Percentiles rank a stretch among this genome's conserved stretches.
phyloP scores from a whole-genome alignment of 2,797 vertebrate genomes.

The Semotilus atromaculatus region DNA sequence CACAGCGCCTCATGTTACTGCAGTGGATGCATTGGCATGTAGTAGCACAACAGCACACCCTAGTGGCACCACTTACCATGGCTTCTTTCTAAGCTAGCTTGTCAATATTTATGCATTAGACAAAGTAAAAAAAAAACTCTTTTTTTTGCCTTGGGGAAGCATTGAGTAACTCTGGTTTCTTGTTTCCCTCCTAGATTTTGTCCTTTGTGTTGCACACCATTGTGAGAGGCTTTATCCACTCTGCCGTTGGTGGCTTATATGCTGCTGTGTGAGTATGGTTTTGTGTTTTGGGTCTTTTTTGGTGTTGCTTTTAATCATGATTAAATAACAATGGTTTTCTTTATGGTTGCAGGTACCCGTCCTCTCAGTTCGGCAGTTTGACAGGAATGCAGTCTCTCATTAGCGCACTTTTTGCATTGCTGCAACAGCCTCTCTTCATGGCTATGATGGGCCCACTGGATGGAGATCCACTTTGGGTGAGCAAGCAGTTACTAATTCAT shows the following conservation, averaged over 20 bases:
- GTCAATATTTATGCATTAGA: slow-evolving; percentile 50
- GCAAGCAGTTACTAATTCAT: slow-evolving; percentile 47
- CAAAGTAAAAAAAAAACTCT: not conserved
- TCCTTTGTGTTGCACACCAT: slow-evolving; percentile 96
- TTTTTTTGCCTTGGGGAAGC: not conserved
- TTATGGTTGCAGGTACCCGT: slow-evolving; percentile 87
- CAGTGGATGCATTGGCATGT: slow-evolving; percentile 30
- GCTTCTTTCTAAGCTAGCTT: slow-evolving; percentile 31
- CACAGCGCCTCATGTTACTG: slow-evolving; percentile 58
- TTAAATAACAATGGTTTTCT: slow-evolving; percentile 12
- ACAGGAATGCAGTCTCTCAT: slow-evolving; percentile 97
- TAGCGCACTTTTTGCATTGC: slow-evolving; percentile 95
- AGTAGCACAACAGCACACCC: slow-evolving; percentile 59
- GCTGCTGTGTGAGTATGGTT: slow-evolving; percentile 92
- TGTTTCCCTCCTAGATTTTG: slow-evolving; percentile 80
- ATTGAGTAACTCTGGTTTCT: slow-evolving; percentile 27
- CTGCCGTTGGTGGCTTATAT: slow-evolving; percentile 93
- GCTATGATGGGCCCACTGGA: slow-evolving; percentile 93
- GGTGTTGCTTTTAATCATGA: not conserved
- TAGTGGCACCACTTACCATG: slow-evolving; percentile 60
- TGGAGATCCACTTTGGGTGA: slow-evolving; percentile 96
- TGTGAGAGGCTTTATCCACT: slow-evolving; percentile 98
- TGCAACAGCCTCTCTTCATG: slow-evolving; percentile 98
- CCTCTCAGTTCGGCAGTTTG: slow-evolving; percentile 96
- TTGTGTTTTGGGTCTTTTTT: not conserved